phyloP scores from a whole-genome alignment of 2,888 invertebrate genomes.

The Deilephila elpenor region DNA sequence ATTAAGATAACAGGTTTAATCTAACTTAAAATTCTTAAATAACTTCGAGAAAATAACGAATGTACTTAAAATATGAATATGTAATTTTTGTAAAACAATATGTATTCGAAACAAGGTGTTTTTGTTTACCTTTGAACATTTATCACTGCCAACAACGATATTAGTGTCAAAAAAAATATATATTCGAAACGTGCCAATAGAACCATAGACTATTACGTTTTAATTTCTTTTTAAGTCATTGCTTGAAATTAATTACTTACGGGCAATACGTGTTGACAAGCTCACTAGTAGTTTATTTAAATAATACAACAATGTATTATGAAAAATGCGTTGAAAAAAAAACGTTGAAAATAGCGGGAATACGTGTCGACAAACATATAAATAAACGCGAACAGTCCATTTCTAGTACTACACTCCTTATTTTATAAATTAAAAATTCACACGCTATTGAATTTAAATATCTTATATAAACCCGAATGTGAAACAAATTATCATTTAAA shows the following conservation, averaged over 20 bases:
- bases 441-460: too few relatives aligned
- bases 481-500: too few relatives aligned
- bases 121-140: neutral
- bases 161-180: neutral
- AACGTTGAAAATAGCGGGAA: neutral
- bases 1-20: too few relatives aligned
- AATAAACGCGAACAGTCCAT: neutral
- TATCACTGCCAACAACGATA: neutral
- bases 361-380: neutral
- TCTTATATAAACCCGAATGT: too few relatives aligned
- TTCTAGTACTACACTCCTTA: too few relatives aligned
- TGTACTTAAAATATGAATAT: neutral
- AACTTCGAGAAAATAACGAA: neutral
- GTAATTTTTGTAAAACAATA: neutral
- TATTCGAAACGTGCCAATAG: neutral
- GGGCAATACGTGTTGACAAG: neutral
- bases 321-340: neutral
- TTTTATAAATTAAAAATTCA: too few relatives aligned
- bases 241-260: constrained; percentile 3
- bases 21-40: too few relatives aligned
- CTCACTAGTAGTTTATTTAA: neutral
- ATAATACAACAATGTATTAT: neutral
- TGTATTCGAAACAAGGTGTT: neutral
- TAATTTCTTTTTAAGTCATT: constrained; percentile 3
- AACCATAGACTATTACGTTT: neutral